These are phyloP conservation scores for Microctonus hyperodae DNA, from an alignment of 2,888 invertebrate genomes.

Conservation along the genomic window DNA sequence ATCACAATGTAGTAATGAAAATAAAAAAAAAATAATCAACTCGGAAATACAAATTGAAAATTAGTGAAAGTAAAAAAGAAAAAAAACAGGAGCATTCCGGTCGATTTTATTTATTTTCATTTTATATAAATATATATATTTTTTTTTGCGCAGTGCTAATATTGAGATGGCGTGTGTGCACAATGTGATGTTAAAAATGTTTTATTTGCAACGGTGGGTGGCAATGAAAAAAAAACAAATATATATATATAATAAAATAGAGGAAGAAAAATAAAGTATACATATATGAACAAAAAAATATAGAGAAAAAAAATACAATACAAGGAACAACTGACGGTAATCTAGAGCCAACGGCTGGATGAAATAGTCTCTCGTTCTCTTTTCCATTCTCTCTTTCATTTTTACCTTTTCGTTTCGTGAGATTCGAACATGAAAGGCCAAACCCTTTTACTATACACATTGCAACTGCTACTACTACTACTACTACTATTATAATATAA, in stretches of 20 bases:
- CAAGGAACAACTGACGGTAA: slow-evolving; percentile 36
- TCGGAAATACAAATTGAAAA: not conserved
- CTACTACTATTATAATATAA: not conserved
- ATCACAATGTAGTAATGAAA: no score
- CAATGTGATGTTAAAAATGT: not conserved
- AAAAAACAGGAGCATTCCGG: no score
- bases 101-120: slow-evolving; percentile 5
- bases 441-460: not conserved
- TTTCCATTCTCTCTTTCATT: slow-evolving; percentile 8
- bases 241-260: not conserved
- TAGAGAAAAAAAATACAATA: slow-evolving; percentile 13
- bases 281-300: slow-evolving; percentile 7
- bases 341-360: slow-evolving; percentile 33
- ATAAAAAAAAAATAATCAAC: no score
- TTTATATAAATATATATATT: not conserved
- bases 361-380: slow-evolving; percentile 7
- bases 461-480: not conserved
- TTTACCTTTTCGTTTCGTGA: slow-evolving; percentile 7
- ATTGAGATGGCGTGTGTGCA: not conserved
- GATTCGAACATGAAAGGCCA: slow-evolving; percentile 18
- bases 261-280: not conserved
- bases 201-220: no score
- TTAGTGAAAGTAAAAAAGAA: no score
- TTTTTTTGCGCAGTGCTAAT: not conserved
- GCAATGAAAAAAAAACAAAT: not conserved